Evolutionary conservation across 2,888 invertebrate genomes (phyloP).

Genomic region (Bombyx huttoni): DNA sequence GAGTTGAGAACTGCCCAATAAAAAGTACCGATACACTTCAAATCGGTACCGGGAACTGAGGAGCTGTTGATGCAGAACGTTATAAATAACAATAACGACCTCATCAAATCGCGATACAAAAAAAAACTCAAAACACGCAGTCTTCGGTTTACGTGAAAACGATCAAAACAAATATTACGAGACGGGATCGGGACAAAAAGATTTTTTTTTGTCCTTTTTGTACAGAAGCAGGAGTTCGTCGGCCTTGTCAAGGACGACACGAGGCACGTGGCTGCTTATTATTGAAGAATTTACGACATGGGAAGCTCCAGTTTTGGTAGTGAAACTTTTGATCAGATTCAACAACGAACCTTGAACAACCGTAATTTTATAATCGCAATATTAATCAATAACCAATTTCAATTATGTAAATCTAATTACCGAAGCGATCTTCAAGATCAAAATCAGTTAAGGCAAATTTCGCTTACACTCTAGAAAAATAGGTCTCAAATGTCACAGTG

Average conservation of each 20-base stretch:
- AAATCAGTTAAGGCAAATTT: background rate
- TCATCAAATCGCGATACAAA: constrained; percentile 23
- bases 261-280: constrained; percentile 44
- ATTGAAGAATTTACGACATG: background rate
- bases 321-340: background rate
- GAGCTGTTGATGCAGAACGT: constrained; percentile 15
- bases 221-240: constrained; percentile 43
- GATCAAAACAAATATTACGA: constrained; percentile 64
- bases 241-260: constrained; percentile 59
- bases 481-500: constrained; percentile 35
- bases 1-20: constrained; percentile 5
- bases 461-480: constrained; percentile 14
- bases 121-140: constrained; percentile 2
- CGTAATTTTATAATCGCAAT: background rate
- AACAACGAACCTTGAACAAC: background rate
- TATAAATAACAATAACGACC: constrained; percentile 41
- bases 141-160: constrained; percentile 52
- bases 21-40: constrained; percentile 1
- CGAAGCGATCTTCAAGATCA: no score
- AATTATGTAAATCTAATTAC: no score
- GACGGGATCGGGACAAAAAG: constrained; percentile 45
- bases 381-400: no score
- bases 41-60: background rate
- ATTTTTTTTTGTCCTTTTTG: constrained; percentile 41
- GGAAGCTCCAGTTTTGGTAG: background rate